Evolutionary conservation across 2,888 invertebrate genomes (phyloP), one percentile per base, ranked within the genome.

Genomic region (Caenorhabditis virilis): DNA sequence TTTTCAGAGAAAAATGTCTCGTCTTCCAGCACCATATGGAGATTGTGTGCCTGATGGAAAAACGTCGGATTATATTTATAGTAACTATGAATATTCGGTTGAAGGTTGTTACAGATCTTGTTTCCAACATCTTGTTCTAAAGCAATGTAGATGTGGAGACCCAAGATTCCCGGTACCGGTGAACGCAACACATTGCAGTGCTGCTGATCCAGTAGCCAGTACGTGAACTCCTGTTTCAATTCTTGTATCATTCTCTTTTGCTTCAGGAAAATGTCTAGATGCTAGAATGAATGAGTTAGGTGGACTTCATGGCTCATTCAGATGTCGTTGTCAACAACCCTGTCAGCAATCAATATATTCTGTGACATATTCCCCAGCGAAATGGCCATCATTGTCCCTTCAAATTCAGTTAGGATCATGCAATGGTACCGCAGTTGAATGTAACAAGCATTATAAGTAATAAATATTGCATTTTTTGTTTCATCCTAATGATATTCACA

Each of bases 101-200:
- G 81, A 81, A 76, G 80, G 80, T 1, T 80, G 80, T 52, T 81
- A 76, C 51, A 77, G 81, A 11, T 77, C 77, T 11, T 81, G 81
- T 43, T 81, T 82, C 63, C 81, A 81, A 63, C 74, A 79, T 33
- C 46, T 76, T 1, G 77, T 81, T 7, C 56, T 81, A 18, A 66
- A 72, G 36, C 76, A 78, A 35, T 82, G 82, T 39, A 67, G 69
- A 39, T 82, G 82, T 56, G 82, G 80, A 7, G 82, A 82, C 67
- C 82, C 82, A 0, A 68, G 82, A 7, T 81, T 81, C 43, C 82
- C 82, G 2, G 75, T 78, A 2, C 76, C 76, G 1, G 59, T 60
- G 42, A 72, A 70, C 18, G 50, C 48, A 6, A 46, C 46, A 20
- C 77, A 80, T 65, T 80, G 80, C 39, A 69, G 71, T 22, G 80